Evolutionary conservation across 2,888 invertebrate species (phyloP).

Genomic region (Drosophila nigricruria): DNA sequence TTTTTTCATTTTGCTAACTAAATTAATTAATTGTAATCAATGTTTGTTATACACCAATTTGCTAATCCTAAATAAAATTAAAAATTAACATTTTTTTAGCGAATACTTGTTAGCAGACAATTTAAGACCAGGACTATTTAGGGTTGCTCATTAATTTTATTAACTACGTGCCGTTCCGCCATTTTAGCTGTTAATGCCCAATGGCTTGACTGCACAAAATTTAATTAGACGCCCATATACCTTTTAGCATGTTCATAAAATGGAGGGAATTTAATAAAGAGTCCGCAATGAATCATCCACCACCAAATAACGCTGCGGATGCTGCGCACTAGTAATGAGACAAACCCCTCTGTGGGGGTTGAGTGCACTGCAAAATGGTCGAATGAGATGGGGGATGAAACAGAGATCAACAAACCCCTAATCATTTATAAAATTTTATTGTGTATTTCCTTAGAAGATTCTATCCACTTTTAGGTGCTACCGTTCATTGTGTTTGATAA

Average conservation of each 20-base stretch:
- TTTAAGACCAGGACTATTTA: not conserved
- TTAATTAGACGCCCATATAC: slow-evolving; percentile 59
- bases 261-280: slow-evolving; percentile 57
- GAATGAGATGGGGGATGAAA: not conserved
- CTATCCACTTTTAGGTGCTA: not conserved
- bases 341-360: slow-evolving; percentile 28
- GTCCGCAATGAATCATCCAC: slow-evolving; percentile 56
- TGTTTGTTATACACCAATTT: not conserved
- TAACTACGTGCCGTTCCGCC: slow-evolving; percentile 66
- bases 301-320: slow-evolving; percentile 46
- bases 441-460: not conserved
- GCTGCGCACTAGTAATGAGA: slow-evolving; percentile 30
- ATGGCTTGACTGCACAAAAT: slow-evolving; percentile 64
- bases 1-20: no score
- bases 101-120: not conserved
- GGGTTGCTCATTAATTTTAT: slow-evolving; percentile 50
- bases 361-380: slow-evolving; percentile 45
- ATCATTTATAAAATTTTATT: not conserved
- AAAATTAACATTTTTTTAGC: not conserved
- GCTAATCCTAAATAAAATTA: not conserved
- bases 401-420: not conserved
- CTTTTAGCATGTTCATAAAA: slow-evolving; percentile 75
- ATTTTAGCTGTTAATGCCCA: slow-evolving; percentile 63
- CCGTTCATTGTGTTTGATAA: not conserved
- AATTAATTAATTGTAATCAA: not conserved